Evolutionary conservation across 2,888 invertebrate species (phyloP).

Genomic region (Drosophila anomelani): DNA sequence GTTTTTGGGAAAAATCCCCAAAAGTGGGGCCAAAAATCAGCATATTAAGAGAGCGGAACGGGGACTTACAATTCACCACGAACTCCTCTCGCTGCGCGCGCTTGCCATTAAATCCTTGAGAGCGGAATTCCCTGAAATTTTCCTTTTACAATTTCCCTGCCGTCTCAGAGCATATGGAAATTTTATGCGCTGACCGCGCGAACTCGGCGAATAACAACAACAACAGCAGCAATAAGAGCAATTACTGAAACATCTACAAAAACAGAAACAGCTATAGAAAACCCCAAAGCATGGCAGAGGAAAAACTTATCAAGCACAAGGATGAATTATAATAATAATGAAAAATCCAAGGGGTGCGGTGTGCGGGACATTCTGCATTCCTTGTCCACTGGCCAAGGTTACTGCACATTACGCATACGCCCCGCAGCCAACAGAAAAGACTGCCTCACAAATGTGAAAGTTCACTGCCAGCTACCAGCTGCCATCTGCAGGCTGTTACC

Average conservation of each 20-base stretch:
- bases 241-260: slow-evolving; percentile 22
- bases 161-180: slow-evolving; percentile 24
- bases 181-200: slow-evolving; percentile 38
- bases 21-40: slow-evolving; percentile 8
- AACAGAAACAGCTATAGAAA: slow-evolving; percentile 29
- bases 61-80: slow-evolving; percentile 55
- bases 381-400: slow-evolving; percentile 45
- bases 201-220: slow-evolving; percentile 22
- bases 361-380: slow-evolving; percentile 16
- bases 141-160: slow-evolving; percentile 26
- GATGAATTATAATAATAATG: slow-evolving; percentile 57
- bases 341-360: slow-evolving; percentile 32
- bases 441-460: slow-evolving; percentile 60
- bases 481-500: neutral
- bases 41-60: slow-evolving; percentile 20
- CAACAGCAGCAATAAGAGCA: slow-evolving; percentile 23
- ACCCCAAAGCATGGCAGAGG: slow-evolving; percentile 23
- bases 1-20: neutral
- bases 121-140: slow-evolving; percentile 27
- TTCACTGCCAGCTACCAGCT: slow-evolving; percentile 49
- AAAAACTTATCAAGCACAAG: slow-evolving; percentile 60
- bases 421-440: slow-evolving; percentile 12
- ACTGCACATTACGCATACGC: slow-evolving; percentile 53
- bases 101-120: slow-evolving; percentile 15
- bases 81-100: slow-evolving; percentile 40